Conservation (phyloP, 1,140 invertebrate genomes). For the Formica exsecta region DNA sequence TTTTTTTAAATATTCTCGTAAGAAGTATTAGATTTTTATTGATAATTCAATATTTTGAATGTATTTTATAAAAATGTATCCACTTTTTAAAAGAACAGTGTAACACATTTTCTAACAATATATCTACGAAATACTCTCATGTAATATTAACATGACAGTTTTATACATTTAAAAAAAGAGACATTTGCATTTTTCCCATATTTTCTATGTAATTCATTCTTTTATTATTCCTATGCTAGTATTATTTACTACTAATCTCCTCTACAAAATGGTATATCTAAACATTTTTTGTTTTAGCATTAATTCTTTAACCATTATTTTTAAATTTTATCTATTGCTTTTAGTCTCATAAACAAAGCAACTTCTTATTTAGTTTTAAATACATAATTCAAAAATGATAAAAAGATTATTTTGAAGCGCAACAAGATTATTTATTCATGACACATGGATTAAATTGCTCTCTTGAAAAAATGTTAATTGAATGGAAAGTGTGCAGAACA, state of each 20-base stretch:
- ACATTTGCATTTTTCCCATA: background rate
- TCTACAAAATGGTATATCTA: background rate
- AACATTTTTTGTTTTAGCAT: background rate
- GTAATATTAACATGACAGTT: background rate
- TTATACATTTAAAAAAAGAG: conserved; percentile 10
- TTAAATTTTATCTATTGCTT: background rate
- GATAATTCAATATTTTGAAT: background rate
- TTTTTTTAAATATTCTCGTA: no score
- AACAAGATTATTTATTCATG: background rate
- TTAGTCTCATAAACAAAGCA: background rate
- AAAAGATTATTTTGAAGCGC: background rate
- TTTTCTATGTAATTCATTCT: background rate
- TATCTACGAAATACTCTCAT: background rate
- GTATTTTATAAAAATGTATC: background rate
- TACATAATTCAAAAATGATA: background rate
- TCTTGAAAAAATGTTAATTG: background rate
- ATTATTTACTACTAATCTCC: background rate
- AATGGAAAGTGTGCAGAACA: background rate
- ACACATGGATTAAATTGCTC: background rate
- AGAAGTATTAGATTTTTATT: background rate
- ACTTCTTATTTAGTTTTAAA: background rate
- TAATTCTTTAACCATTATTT: background rate
- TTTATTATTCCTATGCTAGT: background rate
- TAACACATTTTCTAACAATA: background rate
- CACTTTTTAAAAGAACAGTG: background rate